Base-by-base conservation (phyloP, 2,888 invertebrate species). In the Caenorhabditis virilis region DNA sequence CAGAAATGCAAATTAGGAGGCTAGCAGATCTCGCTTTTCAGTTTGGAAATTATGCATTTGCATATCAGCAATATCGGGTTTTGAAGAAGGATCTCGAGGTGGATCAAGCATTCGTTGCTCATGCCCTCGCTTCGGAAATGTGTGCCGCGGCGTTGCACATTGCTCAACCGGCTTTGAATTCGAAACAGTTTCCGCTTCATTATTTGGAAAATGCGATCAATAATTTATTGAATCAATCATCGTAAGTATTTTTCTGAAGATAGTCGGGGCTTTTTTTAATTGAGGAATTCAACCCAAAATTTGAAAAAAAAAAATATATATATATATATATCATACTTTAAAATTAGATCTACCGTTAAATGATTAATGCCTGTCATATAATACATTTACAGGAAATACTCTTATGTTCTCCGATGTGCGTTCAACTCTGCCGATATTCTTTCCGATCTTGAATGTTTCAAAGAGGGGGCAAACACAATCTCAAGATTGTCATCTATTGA, bases 11-110 rank as follows among this genome's bases (percentile, higher is more conserved):
- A 85, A 88, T 93, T 47, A 88, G 98, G 61, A 90, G 94, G 58
- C 85, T 97, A 39, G 97, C 92, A 0, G 98, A 98, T 85, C 87
- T 98, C 7, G 93, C 93, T 85, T 95, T 98, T 84, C 89, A 97
- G 88, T 93, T 95, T 84, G 7, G 80, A 2, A 67, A 78, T 2
- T 69, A 76, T 61, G 47, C 57, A n/a, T 69, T 74, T 22, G 78
- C 81, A 15, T 73, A 76, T 85, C 91, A 92, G 84, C 89, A 91
- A 0, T 98, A 95, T 86, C 94, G 97, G 85, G 89, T 53, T 13
- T 42, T 94, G n/a, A 97, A 97, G 85, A 89, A 94, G 51, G 98
- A 98, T 84, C 97, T 97, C 84, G 91, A 91, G 83, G 91, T 91
- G 1, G 97, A 98, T 84, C 92, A 93, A 74, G 97, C 97, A 0